These are phyloP conservation scores for Coracias cyanogaster DNA, from an alignment of 2,797 vertebrate species.

Conservation along the genomic window DNA sequence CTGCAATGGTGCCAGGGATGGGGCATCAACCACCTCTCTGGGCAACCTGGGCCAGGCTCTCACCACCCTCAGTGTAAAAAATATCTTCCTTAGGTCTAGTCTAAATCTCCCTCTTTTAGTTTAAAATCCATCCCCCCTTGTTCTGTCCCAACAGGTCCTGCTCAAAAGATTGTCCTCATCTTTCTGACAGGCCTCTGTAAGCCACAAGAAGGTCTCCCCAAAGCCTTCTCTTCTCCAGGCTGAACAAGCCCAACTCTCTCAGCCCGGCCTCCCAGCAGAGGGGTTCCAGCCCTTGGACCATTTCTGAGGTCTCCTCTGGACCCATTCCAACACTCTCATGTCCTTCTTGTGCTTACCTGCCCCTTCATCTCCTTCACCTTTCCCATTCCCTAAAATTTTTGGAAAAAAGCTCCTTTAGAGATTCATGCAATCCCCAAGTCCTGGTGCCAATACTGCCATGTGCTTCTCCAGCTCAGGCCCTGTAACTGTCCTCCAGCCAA, in stretches of 20 bases:
- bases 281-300: background rate
- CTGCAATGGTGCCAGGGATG: background rate
- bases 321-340: background rate
- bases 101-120: background rate
- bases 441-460: rapidly evolving
- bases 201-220: background rate
- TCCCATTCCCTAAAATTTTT: background rate
- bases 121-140: background rate
- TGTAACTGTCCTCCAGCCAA: rapidly evolving
- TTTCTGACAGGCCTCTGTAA: background rate
- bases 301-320: background rate
- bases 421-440: background rate
- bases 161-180: background rate
- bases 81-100: background rate
- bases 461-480: background rate
- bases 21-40: background rate
- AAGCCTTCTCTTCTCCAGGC: background rate
- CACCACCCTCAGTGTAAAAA: background rate
- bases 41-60: background rate
- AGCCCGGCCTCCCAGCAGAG: background rate
- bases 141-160: background rate
- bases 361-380: background rate
- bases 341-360: background rate
- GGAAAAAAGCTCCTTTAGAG: background rate
- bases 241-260: background rate